Base-by-base conservation (phyloP, 2,113 vertebrate species). In the Elachura formosa region DNA sequence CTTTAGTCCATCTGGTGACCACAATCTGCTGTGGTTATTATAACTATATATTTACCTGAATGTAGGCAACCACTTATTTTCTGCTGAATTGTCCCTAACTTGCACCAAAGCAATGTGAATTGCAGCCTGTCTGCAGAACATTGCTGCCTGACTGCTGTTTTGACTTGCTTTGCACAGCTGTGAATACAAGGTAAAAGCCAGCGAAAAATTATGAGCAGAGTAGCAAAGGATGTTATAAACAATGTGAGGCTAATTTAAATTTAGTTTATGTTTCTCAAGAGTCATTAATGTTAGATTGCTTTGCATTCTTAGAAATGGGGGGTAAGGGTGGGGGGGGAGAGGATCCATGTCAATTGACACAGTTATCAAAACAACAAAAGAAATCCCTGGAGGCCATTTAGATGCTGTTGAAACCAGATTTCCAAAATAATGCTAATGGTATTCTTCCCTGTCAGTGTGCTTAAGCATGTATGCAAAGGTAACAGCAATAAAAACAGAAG, bases 351-450 rank as follows among this genome's bases (percentile, higher is more conserved):
- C 82, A 96, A 95, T 76, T 23, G 93, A 69, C 56, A 19, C 62
- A 93, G 96, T 83, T 90, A 78, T 52, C 91, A 89, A 94, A 94
- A 81, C 86, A 92, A 93, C 64, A 71, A 91, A 95, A 90, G 82
- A 80, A 93, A 86, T 49, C 79, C 81, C 76, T 45, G 67, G 64
- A 85, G 90, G 68, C 17, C 56, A 6, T 92, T 94, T 69, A 92
- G 82, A 84, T 73, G 72, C 59, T 36, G 33, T 66, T 82, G 52
- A 67, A 83, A 83, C 56, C 49, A 55, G 49, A 64, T 77, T 96
- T 92, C 67, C 87, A 62, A 83, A 87, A 87, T 61, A 63, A 64
- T 3, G 2, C 59, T 43, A 11, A 68, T n/a, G 68, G 73, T 51
- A 9, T 73, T 83, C 63, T 92, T 84, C 77, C 77, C 80, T 49